Conservation (phyloP, 2,888 invertebrate genomes). For the Argyresthia goedartella region DNA sequence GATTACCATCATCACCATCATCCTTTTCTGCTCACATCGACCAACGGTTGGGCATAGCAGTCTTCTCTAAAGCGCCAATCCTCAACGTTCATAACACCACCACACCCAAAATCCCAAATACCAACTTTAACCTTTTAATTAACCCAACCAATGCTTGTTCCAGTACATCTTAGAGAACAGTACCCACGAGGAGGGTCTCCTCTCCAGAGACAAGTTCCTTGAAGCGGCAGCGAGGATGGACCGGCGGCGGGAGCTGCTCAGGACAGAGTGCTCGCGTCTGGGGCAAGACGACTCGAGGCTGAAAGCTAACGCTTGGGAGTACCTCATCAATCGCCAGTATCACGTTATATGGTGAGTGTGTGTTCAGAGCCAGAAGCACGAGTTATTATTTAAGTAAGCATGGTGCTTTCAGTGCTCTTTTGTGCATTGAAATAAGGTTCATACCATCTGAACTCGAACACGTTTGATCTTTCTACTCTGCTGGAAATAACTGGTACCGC, state of each 20-base stretch:
- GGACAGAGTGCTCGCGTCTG: slow-evolving; percentile 70
- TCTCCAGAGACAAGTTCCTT: slow-evolving; percentile 63
- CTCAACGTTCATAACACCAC: too few relatives aligned
- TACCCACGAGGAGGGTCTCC: slow-evolving; percentile 46
- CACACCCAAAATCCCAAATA: too few relatives aligned
- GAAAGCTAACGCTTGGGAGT: slow-evolving; percentile 88
- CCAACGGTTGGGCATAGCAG: too few relatives aligned
- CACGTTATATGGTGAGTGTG: slow-evolving; percentile 80
- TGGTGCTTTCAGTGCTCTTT: neutral
- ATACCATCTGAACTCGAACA: too few relatives aligned
- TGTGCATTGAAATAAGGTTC: too few relatives aligned
- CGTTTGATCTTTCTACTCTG: too few relatives aligned
- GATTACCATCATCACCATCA: too few relatives aligned
- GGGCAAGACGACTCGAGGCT: slow-evolving; percentile 74
- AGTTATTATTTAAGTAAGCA: neutral
- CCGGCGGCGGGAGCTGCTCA: slow-evolving; percentile 68
- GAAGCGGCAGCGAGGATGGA: slow-evolving; percentile 73
- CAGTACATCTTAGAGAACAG: slow-evolving; percentile 63
- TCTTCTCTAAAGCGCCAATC: too few relatives aligned
- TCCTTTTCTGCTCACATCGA: too few relatives aligned
- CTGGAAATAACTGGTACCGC: too few relatives aligned
- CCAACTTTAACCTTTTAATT: too few relatives aligned
- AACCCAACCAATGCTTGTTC: slow-evolving; percentile 27
- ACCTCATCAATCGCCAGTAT: slow-evolving; percentile 83
- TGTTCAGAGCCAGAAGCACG: neutral